A percentile compares a stretch with the other conserved stretches of the same genome.
Evolutionary conservation across 2,797 vertebrate species (phyloP).

Genomic region (Tenualosa ilisha): DNA sequence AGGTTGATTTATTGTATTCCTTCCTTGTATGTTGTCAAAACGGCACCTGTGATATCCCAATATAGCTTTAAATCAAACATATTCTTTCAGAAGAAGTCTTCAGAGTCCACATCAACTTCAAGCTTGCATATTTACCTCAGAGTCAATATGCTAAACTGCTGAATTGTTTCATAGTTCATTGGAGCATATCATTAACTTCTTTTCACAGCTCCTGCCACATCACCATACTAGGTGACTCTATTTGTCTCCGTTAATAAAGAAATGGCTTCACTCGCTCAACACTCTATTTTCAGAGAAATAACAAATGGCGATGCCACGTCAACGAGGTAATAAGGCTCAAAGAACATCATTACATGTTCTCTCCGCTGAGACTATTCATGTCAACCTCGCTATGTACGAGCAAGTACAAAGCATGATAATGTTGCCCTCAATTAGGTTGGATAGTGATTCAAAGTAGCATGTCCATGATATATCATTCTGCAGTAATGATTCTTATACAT

Average conservation of each 20-base stretch:
- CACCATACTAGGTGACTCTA: constrained; percentile 46
- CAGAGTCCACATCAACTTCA: constrained; percentile 34
- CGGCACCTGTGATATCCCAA: background rate
- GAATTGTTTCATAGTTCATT: constrained; percentile 64
- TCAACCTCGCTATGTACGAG: constrained; percentile 34
- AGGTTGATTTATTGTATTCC: constrained; percentile 9
- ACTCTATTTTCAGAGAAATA: background rate
- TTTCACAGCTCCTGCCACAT: constrained; percentile 53
- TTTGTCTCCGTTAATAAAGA: constrained; percentile 35
- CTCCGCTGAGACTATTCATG: constrained; percentile 35
- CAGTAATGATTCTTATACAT: background rate
- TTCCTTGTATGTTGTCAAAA: constrained; percentile 1
- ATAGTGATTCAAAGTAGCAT: background rate
- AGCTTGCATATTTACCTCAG: constrained; percentile 53
- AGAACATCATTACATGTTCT: constrained; percentile 28
- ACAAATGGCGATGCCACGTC: background rate
- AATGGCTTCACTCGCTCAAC: background rate
- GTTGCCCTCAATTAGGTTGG: constrained; percentile 1
- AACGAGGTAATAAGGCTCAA: constrained; percentile 29
- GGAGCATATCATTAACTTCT: constrained; percentile 66
- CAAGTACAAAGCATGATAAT: constrained; percentile 27
- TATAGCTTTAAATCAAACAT: constrained; percentile 2
- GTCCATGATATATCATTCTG: background rate
- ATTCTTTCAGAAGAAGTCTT: constrained; percentile 46
- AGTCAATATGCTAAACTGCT: constrained; percentile 56